phyloP scores from a whole-genome alignment of 2,797 vertebrate species.

The Cheracebus regulus region DNA sequence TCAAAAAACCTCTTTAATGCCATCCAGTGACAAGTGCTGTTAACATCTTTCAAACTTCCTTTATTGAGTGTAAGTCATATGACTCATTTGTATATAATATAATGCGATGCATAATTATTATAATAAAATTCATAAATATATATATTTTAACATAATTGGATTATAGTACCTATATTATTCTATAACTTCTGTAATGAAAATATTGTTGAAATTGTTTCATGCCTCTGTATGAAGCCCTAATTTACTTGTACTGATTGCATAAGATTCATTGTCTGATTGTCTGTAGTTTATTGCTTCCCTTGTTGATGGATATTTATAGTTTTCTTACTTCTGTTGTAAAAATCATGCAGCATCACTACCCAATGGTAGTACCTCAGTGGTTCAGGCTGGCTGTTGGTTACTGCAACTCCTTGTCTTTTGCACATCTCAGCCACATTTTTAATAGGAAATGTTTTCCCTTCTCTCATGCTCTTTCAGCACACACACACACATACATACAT shows the following conservation, averaged over 20 bases:
- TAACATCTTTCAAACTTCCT: neutral
- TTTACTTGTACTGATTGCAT: neutral
- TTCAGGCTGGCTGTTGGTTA: neutral
- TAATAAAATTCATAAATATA: neutral
- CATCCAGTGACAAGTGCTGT: neutral
- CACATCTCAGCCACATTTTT: neutral
- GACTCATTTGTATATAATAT: neutral
- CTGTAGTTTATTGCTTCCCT: neutral
- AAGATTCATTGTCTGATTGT: neutral
- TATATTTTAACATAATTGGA: neutral
- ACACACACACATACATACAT: neutral
- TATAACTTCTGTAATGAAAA: neutral
- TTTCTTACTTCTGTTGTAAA: neutral
- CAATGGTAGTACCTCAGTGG: neutral
- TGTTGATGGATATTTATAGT: neutral
- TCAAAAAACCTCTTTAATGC: neutral
- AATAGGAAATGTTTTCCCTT: slow-evolving; percentile 1
- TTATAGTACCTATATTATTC: neutral
- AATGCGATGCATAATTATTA: neutral
- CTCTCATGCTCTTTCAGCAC: neutral
- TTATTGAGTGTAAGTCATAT: neutral
- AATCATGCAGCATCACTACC: neutral
- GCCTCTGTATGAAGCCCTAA: neutral
- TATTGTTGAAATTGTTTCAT: neutral
- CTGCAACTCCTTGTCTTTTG: neutral